Evolutionary conservation across 2,113 vertebrate species (phyloP).

Genomic region (Lates calcarifer): DNA sequence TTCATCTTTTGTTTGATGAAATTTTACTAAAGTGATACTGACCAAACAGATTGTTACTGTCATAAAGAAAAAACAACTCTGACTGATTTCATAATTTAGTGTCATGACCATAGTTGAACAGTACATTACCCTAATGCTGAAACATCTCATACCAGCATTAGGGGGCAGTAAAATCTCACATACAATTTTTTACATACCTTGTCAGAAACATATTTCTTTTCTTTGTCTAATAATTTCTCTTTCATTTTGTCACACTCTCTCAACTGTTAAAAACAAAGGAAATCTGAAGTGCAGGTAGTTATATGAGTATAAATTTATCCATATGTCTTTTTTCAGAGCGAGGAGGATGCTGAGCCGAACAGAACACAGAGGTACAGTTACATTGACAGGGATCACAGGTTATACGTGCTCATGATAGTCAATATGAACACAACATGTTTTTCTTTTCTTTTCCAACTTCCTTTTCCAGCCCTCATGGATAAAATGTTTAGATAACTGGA

Average conservation of each 20-base stretch:
- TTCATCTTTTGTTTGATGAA: neutral
- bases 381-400: neutral
- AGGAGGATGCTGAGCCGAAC: slow-evolving; percentile 58
- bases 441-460: neutral
- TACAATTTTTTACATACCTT: neutral
- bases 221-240: neutral
- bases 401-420: neutral
- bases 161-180: slow-evolving; percentile 70
- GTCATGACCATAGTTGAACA: neutral
- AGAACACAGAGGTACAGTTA: slow-evolving; percentile 58
- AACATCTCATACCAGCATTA: slow-evolving; percentile 46
- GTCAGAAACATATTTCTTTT: neutral
- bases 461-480: neutral
- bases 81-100: neutral
- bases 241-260: neutral
- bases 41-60: neutral
- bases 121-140: neutral
- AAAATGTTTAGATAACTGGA: neutral
- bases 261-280: neutral
- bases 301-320: neutral
- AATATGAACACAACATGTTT: neutral
- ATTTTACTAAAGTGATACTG: neutral
- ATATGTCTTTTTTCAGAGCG: slow-evolving; percentile 19
- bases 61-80: neutral
- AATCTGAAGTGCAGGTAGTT: too few species aligned